These are phyloP conservation scores for Syncerus caffer DNA, from an alignment of 2,797 vertebrate genomes.

Conservation along the genomic window DNA sequence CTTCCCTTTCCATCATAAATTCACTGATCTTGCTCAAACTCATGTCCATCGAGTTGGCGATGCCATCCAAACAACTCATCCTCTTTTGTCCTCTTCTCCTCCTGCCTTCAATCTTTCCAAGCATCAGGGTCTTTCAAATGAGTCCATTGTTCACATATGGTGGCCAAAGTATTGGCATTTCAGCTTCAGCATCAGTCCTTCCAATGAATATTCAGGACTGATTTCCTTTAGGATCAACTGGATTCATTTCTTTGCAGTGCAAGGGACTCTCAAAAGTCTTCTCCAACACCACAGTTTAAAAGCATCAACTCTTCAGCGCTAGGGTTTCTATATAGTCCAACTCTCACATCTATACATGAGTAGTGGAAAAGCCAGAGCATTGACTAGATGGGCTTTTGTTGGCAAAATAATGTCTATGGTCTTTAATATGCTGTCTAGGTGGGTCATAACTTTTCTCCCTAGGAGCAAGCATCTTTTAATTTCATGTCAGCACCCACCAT, in stretches of 20 bases:
- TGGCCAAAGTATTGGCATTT: not conserved
- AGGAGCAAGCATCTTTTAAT: not conserved
- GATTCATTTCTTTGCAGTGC: not conserved
- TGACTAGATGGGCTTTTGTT: not conserved
- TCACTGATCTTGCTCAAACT: not conserved
- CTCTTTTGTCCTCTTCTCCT: not conserved
- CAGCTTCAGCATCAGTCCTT: not conserved
- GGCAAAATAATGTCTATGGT: not conserved
- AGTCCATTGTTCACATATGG: fast-evolving
- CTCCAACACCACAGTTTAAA: not conserved
- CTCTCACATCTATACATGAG: not conserved
- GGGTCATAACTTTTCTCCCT: not conserved
- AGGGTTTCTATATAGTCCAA: not conserved
- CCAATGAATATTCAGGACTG: not conserved
- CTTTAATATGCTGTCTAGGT: not conserved
- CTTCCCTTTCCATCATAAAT: not conserved
- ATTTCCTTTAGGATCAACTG: not conserved
- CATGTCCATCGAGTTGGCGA: not conserved
- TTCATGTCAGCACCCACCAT: not conserved
- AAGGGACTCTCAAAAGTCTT: not conserved
- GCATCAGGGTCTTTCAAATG: not conserved
- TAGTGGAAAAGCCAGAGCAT: not conserved
- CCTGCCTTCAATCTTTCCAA: not conserved
- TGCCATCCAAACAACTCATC: not conserved
- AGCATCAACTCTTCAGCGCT: fast-evolving